phyloP scores from a whole-genome alignment of 2,113 vertebrate species.

The Psilopsiagon aurifrons region DNA sequence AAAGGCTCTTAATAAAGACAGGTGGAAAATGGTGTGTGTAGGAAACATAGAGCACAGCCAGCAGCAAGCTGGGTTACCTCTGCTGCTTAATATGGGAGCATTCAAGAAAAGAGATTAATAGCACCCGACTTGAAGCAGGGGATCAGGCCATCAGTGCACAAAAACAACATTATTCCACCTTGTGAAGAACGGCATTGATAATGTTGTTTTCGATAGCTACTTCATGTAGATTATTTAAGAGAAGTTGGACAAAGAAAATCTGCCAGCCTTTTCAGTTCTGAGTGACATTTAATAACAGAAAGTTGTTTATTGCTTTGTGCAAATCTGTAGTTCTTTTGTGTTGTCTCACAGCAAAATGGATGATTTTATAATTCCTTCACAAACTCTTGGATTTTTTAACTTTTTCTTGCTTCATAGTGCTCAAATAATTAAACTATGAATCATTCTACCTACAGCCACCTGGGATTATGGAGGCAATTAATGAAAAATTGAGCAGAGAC shows the following conservation, averaged over 20 bases:
- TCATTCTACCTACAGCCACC: background rate
- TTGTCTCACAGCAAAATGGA: background rate
- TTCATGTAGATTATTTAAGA: background rate
- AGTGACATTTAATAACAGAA: background rate
- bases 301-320: background rate
- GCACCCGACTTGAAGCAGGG: background rate
- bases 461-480: background rate
- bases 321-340: background rate
- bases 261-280: background rate
- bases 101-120: background rate
- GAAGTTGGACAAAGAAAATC: background rate
- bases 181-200: background rate
- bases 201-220: fast-evolving
- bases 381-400: background rate
- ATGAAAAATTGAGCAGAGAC: background rate
- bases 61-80: background rate
- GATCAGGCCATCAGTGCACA: background rate
- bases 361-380: background rate
- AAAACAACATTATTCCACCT: background rate
- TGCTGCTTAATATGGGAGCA: background rate
- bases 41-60: background rate
- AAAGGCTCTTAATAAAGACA: background rate
- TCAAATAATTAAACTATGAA: background rate
- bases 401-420: background rate
- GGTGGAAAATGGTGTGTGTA: background rate